Conservation (phyloP, 2,888 invertebrate genomes). For the Drosophila neonasuta region DNA sequence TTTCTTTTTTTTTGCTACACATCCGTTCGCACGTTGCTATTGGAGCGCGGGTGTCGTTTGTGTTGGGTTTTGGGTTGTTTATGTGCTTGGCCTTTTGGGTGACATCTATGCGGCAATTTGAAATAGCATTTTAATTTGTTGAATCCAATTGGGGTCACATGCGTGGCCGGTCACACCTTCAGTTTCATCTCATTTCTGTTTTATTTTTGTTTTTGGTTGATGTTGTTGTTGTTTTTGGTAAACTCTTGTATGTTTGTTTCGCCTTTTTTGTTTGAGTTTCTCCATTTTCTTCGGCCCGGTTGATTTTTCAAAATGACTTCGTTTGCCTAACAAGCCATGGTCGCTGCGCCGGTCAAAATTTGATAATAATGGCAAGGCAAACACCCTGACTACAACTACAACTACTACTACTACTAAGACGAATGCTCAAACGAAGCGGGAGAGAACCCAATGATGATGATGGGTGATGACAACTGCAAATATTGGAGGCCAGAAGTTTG, state of each 20-base stretch:
- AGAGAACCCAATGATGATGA: constrained; percentile 36
- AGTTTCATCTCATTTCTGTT: constrained; percentile 32
- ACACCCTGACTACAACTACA: constrained; percentile 12
- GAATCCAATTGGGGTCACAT: constrained; percentile 74
- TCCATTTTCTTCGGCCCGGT: constrained; percentile 40
- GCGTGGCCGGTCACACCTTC: constrained; percentile 71
- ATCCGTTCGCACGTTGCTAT: constrained; percentile 72
- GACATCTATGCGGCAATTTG: constrained; percentile 55
- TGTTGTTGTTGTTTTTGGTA: neutral
- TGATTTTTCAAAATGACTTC: constrained; percentile 56
- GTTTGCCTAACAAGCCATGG: constrained; percentile 69
- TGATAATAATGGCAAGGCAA: constrained; percentile 72
- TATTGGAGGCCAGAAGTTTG: constrained; percentile 69
- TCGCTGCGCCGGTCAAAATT: constrained; percentile 43
- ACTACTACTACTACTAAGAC: neutral
- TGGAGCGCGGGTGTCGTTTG: constrained; percentile 20
- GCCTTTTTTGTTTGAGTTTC: constrained; percentile 54
- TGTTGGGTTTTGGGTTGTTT: constrained; percentile 18
- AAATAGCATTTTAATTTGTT: constrained; percentile 64
- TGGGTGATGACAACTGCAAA: constrained; percentile 62
- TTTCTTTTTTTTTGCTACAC: constrained; percentile 51
- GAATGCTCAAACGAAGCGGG: constrained; percentile 24
- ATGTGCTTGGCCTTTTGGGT: constrained; percentile 54
- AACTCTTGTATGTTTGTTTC: neutral
- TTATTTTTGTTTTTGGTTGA: neutral